A percentile compares a stretch with the other conserved stretches of the same genome.
Conservation (phyloP, 2,888 invertebrate genomes). For the Callinectes sapidus region DNA sequence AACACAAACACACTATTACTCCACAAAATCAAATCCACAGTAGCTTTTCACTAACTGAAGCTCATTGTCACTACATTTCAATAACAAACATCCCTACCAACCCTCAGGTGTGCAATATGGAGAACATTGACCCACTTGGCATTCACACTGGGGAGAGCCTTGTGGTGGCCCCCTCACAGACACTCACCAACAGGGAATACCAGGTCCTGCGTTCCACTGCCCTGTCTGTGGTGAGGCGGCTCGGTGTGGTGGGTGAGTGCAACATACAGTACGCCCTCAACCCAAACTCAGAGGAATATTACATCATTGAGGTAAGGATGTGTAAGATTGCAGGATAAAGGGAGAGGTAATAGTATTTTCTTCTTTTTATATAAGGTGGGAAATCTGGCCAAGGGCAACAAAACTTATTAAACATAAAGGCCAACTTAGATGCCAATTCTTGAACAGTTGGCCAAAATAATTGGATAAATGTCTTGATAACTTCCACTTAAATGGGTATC, state of each 20-base stretch:
- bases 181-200: constrained; percentile 95
- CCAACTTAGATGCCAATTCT: too few species aligned
- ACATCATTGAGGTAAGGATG: constrained; percentile 87
- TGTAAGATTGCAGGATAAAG: too few species aligned
- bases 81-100: neutral
- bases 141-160: constrained; percentile 99
- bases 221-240: constrained; percentile 94
- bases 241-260: constrained; percentile 98
- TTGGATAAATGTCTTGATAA: too few species aligned
- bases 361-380: too few species aligned
- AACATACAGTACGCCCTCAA: constrained; percentile 99
- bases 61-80: neutral
- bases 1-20: too few species aligned
- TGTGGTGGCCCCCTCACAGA: constrained; percentile 99
- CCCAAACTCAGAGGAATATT: constrained; percentile 92
- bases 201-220: constrained; percentile 95
- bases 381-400: too few species aligned
- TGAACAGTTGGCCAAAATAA: too few species aligned
- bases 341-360: too few species aligned
- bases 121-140: constrained; percentile 98
- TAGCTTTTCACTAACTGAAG: too few species aligned
- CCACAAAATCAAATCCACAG: too few species aligned
- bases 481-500: too few species aligned
- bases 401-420: too few species aligned
- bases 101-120: constrained; percentile 96